Conservation (phyloP, 2,113 vertebrate genomes). For the Xiphophorus maculatus region DNA sequence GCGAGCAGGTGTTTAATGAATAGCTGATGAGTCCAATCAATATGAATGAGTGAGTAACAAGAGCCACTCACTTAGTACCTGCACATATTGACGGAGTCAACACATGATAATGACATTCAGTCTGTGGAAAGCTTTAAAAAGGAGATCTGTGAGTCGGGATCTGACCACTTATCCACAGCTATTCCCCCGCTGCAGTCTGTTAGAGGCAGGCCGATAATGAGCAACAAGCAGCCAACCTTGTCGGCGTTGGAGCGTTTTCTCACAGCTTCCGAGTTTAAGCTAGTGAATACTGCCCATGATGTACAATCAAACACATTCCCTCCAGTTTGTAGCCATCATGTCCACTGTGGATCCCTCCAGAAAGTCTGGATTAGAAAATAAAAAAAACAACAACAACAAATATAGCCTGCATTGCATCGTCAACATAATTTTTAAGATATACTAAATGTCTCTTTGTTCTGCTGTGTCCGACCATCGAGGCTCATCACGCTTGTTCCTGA, state of each 20-base stretch:
- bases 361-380: too few relatives aligned
- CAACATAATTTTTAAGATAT: background rate
- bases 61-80: conserved; percentile 31
- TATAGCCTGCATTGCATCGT: too few relatives aligned
- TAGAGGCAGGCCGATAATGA: background rate
- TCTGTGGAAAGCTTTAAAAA: background rate
- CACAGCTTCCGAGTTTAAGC: background rate
- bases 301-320: background rate
- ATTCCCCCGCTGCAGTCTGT: background rate
- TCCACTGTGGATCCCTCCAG: too few relatives aligned
- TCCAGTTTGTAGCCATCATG: background rate
- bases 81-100: conserved; percentile 5
- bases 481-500: conserved; percentile 3
- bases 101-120: conserved; percentile 10
- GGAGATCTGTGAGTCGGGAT: background rate
- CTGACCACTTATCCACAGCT: background rate
- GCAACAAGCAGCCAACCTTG: background rate
- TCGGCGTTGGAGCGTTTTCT: background rate
- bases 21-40: conserved; percentile 59
- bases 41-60: conserved; percentile 51
- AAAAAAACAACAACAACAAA: too few relatives aligned
- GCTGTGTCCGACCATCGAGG: background rate
- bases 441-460: conserved; percentile 2
- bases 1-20: conserved; percentile 71
- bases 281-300: background rate